Conservation (phyloP, 2,113 vertebrate genomes). For the Halichoerus grypus region DNA sequence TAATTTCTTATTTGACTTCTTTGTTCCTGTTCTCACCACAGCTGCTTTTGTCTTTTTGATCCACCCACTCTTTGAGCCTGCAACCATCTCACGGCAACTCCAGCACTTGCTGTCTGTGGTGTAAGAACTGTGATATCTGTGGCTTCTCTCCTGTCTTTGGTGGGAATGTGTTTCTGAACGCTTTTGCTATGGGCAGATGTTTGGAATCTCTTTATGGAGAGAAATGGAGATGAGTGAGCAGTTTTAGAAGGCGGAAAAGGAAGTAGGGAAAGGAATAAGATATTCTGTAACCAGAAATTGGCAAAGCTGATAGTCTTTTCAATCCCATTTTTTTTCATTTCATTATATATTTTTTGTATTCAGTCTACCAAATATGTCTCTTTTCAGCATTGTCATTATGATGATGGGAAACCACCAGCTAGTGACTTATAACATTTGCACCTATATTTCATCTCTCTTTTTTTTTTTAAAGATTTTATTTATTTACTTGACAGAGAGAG, state of each 20-base stretch:
- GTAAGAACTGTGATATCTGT: neutral
- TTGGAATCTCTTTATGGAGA: neutral
- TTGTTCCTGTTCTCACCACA: neutral
- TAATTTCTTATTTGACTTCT: neutral
- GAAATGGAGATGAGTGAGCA: neutral
- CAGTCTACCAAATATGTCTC: neutral
- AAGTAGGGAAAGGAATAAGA: neutral
- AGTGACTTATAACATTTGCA: neutral
- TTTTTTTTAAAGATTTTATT: neutral
- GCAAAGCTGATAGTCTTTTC: neutral
- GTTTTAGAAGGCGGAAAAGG: neutral
- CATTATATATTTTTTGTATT: neutral
- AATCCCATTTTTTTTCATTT: neutral
- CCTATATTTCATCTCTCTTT: neutral
- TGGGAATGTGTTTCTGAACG: neutral
- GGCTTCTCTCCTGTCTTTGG: neutral
- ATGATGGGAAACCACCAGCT: neutral
- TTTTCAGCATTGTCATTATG: neutral
- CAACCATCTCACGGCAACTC: neutral
- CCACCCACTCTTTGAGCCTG: neutral
- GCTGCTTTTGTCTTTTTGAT: slow-evolving; percentile 1
- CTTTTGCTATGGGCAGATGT: neutral
- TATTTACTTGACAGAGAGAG: no score
- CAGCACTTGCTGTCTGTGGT: neutral
- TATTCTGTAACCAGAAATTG: neutral